These are phyloP conservation scores for Zoanthus sansibaricus DNA, from an alignment of 92 coral and sea anemone species.

Conservation along the genomic window DNA sequence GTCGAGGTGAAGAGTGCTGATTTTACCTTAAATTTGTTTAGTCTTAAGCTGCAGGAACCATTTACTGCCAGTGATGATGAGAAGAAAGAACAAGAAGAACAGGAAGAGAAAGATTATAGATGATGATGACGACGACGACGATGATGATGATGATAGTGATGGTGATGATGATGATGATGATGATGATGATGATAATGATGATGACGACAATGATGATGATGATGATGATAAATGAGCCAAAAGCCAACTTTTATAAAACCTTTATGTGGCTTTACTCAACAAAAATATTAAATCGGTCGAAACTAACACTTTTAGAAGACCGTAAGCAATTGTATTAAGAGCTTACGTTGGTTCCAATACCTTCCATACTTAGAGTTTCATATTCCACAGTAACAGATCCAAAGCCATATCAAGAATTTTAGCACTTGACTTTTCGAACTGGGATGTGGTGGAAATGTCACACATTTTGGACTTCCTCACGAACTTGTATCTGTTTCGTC, in stretches of 20 bases:
- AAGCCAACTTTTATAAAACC: not conserved
- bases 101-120: not conserved
- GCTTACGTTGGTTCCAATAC: no score
- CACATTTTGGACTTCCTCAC: no score
- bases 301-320: no score
- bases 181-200: no score
- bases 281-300: no score
- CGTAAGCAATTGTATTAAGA: no score
- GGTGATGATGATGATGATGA: not conserved
- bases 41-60: not conserved
- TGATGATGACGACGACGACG: not conserved
- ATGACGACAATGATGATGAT: not conserved
- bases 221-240: not conserved
- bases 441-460: no score
- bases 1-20: not conserved
- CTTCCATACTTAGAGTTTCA: no score
- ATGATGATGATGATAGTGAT: not conserved
- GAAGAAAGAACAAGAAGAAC: not conserved
- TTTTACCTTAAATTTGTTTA: conserved; percentile 3
- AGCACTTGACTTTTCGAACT: not conserved
- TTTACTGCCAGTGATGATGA: not conserved
- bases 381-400: no score
- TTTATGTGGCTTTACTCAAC: not conserved
- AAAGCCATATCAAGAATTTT: not conserved
- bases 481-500: no score